Percentiles rank a stretch among this genome's conserved stretches.
Conservation (phyloP, 2,797 vertebrate genomes). For the Fratercula arctica region DNA sequence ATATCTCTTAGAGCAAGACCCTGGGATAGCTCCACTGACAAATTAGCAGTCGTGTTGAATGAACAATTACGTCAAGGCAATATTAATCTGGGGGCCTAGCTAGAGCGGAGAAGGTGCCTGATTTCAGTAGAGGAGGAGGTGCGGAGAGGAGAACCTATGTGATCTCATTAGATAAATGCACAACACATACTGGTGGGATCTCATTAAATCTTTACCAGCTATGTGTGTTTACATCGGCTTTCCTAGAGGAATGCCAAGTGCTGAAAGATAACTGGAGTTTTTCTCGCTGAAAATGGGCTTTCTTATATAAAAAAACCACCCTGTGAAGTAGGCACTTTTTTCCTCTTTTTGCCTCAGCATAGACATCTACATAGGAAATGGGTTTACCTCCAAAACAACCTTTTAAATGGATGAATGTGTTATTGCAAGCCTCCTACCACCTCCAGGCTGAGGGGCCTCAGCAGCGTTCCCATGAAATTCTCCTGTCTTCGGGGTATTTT, state of each 20-base stretch:
- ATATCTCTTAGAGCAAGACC: slow-evolving; percentile 63
- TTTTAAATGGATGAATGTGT: slow-evolving; percentile 13
- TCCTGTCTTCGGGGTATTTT: not conserved
- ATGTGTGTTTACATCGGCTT: slow-evolving; percentile 30
- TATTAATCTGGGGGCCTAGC: slow-evolving; percentile 51
- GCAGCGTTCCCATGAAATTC: not conserved
- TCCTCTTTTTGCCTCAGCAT: not conserved
- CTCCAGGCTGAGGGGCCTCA: not conserved
- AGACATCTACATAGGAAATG: slow-evolving; percentile 26
- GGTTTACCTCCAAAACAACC: slow-evolving; percentile 39
- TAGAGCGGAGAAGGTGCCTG: slow-evolving; percentile 2
- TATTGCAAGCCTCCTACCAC: slow-evolving; percentile 48
- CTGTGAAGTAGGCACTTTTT: not conserved
- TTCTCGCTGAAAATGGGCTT: not conserved
- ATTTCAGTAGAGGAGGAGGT: slow-evolving; percentile 54
- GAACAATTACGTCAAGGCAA: slow-evolving; percentile 61
- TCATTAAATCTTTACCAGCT: slow-evolving; percentile 51
- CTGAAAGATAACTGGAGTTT: not conserved
- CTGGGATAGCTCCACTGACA: slow-evolving; percentile 58
- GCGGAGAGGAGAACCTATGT: slow-evolving; percentile 47
- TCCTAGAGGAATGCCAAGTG: not conserved
- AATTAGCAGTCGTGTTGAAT: slow-evolving; percentile 61
- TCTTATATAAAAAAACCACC: not conserved
- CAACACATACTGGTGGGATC: slow-evolving; percentile 16
- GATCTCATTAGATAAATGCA: slow-evolving; percentile 59